Base-by-base conservation (phyloP, 2,888 invertebrate species). In the Sylvicola cinctus region DNA sequence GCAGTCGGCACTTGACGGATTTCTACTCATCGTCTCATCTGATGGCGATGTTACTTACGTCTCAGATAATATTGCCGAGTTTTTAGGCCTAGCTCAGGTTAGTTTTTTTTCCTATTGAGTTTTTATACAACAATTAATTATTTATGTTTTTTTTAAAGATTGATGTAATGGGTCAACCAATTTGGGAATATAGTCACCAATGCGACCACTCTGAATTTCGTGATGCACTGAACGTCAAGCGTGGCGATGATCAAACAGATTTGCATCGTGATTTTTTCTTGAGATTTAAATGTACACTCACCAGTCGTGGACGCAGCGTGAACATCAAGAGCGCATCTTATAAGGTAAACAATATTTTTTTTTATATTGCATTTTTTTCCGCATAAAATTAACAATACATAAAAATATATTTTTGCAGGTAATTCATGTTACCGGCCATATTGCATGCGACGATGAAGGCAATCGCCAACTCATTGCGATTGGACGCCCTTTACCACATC, bases 251-350 rank as follows among this genome's bases (percentile, higher is more conserved):
- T 6, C 44, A 45, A 14, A 55, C 56, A 8, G n/a, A 31, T 8
- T 46, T 51, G 40, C 56, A 55, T 47, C 52, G 59, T 31, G 58
- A 58, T 43, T 45, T 58, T 13, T 56, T 52, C 43, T 46, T 58
- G 28, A 50, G 95, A 11, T 69, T 96, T 49, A 96, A 95, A 56
- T 91, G 91, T 52, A 91, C 95, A 0, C 65, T 95, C 34, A 90
- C 90, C 13, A 84, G 74, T 51, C 90, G 93, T 52, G 95, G 95
- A n/a, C 68, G 87, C 45, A 90, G 78, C 54, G 84, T 93, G 43
- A 93, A 93, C 58, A 66, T 95, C 35, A 93, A 95, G 60, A 90
- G 91, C 38, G 91, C 93, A 37, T 72, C 85, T 2, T 93, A 88
- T 55, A 95, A 95, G 77, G 93, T 90, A 58, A 49, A 3, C 13